Evolutionary conservation across 2,113 vertebrate genomes (phyloP), one percentile per base, ranked within the genome.

Genomic region (Clupea harengus): DNA sequence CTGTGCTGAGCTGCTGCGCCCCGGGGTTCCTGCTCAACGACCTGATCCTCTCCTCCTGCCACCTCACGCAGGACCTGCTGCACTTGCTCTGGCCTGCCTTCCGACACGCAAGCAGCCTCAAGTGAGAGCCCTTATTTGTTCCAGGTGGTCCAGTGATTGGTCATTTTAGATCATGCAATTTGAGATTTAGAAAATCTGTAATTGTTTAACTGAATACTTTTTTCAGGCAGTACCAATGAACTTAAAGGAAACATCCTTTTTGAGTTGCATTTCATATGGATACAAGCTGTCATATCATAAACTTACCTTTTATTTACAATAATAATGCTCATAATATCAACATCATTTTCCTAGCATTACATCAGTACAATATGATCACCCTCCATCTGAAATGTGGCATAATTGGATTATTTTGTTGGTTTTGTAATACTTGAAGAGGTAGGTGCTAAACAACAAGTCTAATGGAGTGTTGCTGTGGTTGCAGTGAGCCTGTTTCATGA

Each of bases 1-100:
- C 95, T 0, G 97, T 99, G 39, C 93, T 99, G 83, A 95, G 95
- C 54, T 96, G 95, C 46, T 90, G 95, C 0, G 88, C 92, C 32
- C 32, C 89, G 22, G 93, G 89, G 88, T 97, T 96, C 0, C 91
- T 93, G 4, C 93, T 99, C 78, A 92, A 97, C 0, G 94, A 96
- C 84, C 95, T 98, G 90, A 95, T 98, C 93, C 93, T 99, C 83
- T 96, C 96, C 44, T 97, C 96, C 57, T 99, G 98, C 91, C 95
- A 97, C 88, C 93, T 99, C 6, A 97, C 96, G 28, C 86, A 92
- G 0, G 80, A 93, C 7, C 92, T 95, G 88, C 87, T 99, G 64
- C 92, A 88, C 67, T 96, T 94, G 0, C 95, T 99, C 49, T 89
- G 86, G 87, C 96, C 97, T 0, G 95, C 98, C 86, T 94, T 99